Base-by-base conservation (phyloP, 1,140 invertebrate species). In the Drosophila subobscura region DNA sequence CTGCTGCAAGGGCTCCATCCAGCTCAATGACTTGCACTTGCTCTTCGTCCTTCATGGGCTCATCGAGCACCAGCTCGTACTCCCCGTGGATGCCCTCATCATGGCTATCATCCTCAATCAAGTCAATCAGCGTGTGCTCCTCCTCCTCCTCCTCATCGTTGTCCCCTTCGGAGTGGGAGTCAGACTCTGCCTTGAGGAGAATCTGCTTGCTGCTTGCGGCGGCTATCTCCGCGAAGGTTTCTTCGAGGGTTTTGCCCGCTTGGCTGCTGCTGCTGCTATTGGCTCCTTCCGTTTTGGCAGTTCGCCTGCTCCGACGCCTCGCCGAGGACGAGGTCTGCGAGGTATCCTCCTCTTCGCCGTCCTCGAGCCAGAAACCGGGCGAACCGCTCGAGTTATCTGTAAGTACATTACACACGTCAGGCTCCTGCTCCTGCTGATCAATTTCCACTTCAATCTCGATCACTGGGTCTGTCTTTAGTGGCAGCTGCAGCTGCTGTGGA, bases 201-300 rank as follows among this genome's bases (percentile, higher is more conserved):
- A 70, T 58, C 14, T 58, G 59, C 41, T 78, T 58, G 45, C 65
- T 63, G 50, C 83, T 81, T 10, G 47, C 44, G 5, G 78, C 77
- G 2, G 77, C 58, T 10, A 86, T 88, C 23, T 88, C 61, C 6
- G 81, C 81, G 47, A 88, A 86, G 8, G 65, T 80, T 41, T 86
- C 74, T 50, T 86, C 81, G 7, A 86, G 55, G 0, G 83, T 76
- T 44, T 77, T 84, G 8, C 64, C 65, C 27, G 49, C 58, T 1
- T 33, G 22, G 4, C 45, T 44, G 27, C 5, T 47, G 12, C 8
- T 29, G 7, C 23, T 3, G 5, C 6, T 23, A 52, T n/a, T 49
- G 23, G 2, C 33, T 37, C 8, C 10, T 4, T 37, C 33, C 33
- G 33, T 10, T 37, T 37, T 37, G 33, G 22, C 25, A 10, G 65